Percentiles rank a stretch among this genome's conserved stretches.
These are phyloP conservation scores for Lethenteron reissneri DNA, from an alignment of 2,113 vertebrate genomes.

Conservation along the genomic window DNA sequence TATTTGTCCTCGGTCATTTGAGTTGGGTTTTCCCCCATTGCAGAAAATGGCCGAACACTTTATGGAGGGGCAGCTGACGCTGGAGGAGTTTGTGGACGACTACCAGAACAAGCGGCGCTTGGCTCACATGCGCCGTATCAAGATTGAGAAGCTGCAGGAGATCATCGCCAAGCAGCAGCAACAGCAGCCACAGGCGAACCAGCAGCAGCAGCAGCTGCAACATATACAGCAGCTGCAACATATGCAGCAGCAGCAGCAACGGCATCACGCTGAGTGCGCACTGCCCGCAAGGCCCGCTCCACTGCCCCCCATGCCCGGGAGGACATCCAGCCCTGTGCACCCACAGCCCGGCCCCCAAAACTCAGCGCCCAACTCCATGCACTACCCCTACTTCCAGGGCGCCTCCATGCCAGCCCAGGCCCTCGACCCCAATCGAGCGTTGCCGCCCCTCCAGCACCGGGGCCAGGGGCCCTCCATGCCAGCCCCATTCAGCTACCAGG, in stretches of 20 bases:
- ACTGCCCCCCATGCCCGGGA: conserved; percentile 14
- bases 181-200: conserved; percentile 16
- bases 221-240: conserved; percentile 12
- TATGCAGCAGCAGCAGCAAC: background rate
- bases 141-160: conserved; percentile 74
- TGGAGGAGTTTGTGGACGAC: conserved; percentile 56
- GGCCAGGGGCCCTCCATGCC: background rate
- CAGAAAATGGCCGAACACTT: conserved; percentile 60
- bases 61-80: conserved; percentile 41
- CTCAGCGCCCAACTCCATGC: conserved; percentile 8
- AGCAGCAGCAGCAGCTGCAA: conserved; percentile 7
- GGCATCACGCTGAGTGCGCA: background rate
- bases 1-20: background rate
- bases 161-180: conserved; percentile 20
- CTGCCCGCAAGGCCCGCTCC: conserved; percentile 6
- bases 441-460: background rate
- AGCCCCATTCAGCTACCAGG: background rate
- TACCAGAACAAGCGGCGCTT: conserved; percentile 41
- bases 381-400: background rate
- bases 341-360: conserved; percentile 24
- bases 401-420: background rate
- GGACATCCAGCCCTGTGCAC: conserved; percentile 19
- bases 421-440: background rate
- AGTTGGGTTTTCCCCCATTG: rapidly evolving
- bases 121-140: conserved; percentile 49